Evolutionary conservation across 2,888 invertebrate species (phyloP).

Genomic region (Drosophila helvetica): DNA sequence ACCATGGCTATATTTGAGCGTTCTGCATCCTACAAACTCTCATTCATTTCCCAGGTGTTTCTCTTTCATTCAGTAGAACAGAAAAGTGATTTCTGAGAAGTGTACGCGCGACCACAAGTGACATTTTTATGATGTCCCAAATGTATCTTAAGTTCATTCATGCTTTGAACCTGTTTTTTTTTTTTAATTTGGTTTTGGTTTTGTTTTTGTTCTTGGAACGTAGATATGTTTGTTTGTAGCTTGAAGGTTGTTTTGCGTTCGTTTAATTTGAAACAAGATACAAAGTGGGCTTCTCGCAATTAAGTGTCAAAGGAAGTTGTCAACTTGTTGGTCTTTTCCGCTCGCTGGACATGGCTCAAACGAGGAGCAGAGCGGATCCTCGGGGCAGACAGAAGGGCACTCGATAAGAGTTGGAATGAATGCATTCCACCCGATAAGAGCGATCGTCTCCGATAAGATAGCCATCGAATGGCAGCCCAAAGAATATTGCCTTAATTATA

Average conservation of each 20-base stretch:
- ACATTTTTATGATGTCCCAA: conserved; percentile 53
- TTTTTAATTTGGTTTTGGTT: background rate
- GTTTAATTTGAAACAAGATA: conserved; percentile 45
- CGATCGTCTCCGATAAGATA: conserved; percentile 41
- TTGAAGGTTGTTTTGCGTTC: conserved; percentile 32
- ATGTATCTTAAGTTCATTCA: conserved; percentile 64
- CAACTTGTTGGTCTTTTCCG: conserved; percentile 53
- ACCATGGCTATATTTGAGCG: background rate
- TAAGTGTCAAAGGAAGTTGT: conserved; percentile 70
- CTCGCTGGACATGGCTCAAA: conserved; percentile 7
- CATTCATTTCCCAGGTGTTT: conserved; percentile 31
- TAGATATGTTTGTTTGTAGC: too few relatives aligned
- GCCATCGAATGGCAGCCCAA: conserved; percentile 25
- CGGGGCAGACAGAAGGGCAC: too few relatives aligned
- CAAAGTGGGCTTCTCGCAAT: conserved; percentile 53
- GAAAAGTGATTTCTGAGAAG: conserved; percentile 57
- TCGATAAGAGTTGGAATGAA: conserved; percentile 12
- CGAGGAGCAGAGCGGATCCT: too few relatives aligned
- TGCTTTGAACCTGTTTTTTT: conserved; percentile 55
- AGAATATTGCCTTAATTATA: conserved; percentile 37
- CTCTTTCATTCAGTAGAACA: conserved; percentile 29
- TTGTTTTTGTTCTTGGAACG: conserved; percentile 12
- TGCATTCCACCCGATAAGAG: conserved; percentile 20
- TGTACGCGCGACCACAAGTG: conserved; percentile 48
- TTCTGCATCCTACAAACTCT: background rate